Evolutionary conservation across 2,888 invertebrate species (phyloP), one percentile per base, ranked within the genome.

Genomic region (Pemphredon lugubris): DNA sequence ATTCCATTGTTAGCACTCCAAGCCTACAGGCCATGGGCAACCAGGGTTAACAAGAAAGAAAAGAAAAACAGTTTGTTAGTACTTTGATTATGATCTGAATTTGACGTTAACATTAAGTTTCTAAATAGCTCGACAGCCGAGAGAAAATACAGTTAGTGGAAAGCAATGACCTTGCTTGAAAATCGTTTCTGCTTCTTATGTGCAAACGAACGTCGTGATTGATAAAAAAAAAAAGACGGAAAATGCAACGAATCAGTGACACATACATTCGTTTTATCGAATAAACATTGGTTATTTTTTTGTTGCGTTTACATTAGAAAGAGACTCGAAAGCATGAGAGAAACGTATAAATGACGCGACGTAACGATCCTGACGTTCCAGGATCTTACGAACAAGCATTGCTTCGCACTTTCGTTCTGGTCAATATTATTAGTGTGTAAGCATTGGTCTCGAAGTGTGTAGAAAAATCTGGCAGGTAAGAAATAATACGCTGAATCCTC

Each of bases 31-130:
- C 90, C 90, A 90, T 89, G 89, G 90, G 88, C 89, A 90, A 93
- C 93, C 93, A 92, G 92, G 92, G 90, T 90, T 93, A 93, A 93
- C 88, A 90, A 90, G 89, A 90, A 92, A 93, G 92, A 92, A 92
- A 93, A 93, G 92, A 92, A 92, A 93, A 93, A 93, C 92, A 93
- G 93, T 92, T 92, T 92, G 93, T 93, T 93, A 93, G 93, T 93
- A 91, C 83, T 86, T 84, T 83, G 84, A 87, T 88, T 86, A 87
- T 88, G 86, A 87, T 77, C 3, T 67, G 81, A 81, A n/a, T n/a
- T 67, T 64, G 79, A 83, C 83, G 82, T 85, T 86, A 84, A 84
- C 79, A 86, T 84, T 77, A 82, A 70, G 75, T 81, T 70, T 79
- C 81, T 81, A 81, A 81, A 83, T 82, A 82, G 86, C 84, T 86